These are phyloP conservation scores for Hydropsyche betteni DNA, from an alignment of 2,888 invertebrate genomes.

Conservation along the genomic window DNA sequence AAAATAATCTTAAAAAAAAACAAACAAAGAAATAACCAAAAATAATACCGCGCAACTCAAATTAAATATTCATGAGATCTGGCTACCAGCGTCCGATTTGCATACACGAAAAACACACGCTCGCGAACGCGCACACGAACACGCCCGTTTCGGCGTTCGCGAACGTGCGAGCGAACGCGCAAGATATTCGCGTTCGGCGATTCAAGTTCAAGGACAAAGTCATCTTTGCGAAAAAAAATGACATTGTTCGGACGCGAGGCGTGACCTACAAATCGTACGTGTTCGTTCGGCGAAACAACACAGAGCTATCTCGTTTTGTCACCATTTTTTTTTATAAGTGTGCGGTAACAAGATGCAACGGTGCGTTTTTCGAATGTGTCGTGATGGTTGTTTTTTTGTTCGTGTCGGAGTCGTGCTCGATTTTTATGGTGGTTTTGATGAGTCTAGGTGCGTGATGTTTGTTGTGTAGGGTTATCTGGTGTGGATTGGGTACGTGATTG, in stretches of 20 bases:
- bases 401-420: too few relatives aligned
- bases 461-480: too few relatives aligned
- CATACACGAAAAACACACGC: background rate
- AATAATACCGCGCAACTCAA: constrained; percentile 8
- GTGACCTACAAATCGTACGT: constrained; percentile 32
- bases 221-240: constrained; percentile 37
- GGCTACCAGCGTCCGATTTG: constrained; percentile 20
- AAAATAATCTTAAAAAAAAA: background rate
- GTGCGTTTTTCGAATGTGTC: too few relatives aligned
- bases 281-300: too few relatives aligned
- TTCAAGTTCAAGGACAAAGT: constrained; percentile 39
- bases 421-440: too few relatives aligned
- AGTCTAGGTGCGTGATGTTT: too few relatives aligned
- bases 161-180: background rate
- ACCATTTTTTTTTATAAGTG: too few relatives aligned
- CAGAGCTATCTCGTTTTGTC: too few relatives aligned
- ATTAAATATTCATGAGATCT: constrained; percentile 34
- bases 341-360: too few relatives aligned
- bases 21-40: constrained; percentile 8
- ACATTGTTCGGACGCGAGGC: constrained; percentile 35
- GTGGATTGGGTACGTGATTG: too few relatives aligned
- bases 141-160: background rate
- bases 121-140: background rate
- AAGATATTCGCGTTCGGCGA: background rate
- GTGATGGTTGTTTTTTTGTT: too few relatives aligned